Percentiles rank a stretch among this genome's conserved stretches.
Evolutionary conservation across 2,113 vertebrate genomes (phyloP).

Genomic region (Pelusios castaneus): DNA sequence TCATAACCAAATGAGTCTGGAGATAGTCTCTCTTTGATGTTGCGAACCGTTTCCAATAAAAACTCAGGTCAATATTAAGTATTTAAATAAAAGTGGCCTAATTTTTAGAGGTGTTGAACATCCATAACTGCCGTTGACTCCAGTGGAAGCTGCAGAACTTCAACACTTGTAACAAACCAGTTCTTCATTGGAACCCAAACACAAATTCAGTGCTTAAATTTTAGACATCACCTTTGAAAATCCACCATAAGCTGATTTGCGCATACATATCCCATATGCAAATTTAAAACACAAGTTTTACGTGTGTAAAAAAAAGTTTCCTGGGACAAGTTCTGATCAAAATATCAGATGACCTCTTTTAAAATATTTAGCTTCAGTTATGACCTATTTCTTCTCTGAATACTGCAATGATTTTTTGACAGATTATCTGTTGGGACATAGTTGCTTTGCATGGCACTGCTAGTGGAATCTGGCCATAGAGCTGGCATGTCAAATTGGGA

Average conservation of each 20-base stretch:
- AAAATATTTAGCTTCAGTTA: neutral
- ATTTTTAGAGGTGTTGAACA: neutral
- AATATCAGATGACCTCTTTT: neutral
- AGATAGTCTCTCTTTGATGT: neutral
- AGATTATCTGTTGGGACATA: constrained; percentile 20
- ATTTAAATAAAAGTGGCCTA: neutral
- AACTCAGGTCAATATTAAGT: neutral
- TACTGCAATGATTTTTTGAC: neutral
- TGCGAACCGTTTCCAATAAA: neutral
- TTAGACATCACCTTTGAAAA: neutral
- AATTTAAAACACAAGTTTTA: neutral
- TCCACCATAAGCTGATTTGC: neutral
- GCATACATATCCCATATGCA: neutral
- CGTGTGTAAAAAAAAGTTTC: neutral
- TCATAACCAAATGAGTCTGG: neutral
- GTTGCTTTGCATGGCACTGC: neutral
- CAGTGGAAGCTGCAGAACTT: neutral
- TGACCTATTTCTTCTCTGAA: neutral
- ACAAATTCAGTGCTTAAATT: no score
- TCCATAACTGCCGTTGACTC: neutral
- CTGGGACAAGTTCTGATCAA: neutral
- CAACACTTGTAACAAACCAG: neutral
- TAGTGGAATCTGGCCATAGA: neutral
- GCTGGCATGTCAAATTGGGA: neutral
- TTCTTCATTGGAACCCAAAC: neutral